Conservation (phyloP, 2,797 vertebrate species). For the Valencia hispanica region DNA sequence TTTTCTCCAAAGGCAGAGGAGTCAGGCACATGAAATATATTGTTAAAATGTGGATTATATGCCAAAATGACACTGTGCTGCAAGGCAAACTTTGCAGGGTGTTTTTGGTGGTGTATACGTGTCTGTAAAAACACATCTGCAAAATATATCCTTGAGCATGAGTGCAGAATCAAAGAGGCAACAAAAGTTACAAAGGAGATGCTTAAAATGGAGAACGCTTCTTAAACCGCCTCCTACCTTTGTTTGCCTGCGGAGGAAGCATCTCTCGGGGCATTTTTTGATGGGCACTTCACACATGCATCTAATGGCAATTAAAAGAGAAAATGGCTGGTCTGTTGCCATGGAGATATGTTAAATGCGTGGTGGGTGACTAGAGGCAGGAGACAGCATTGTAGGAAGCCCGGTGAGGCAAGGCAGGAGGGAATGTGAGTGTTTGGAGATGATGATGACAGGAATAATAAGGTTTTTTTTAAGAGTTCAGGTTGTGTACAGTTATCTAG, state of each 20-base stretch:
- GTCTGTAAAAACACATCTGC: constrained; percentile 30
- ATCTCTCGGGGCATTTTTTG: constrained; percentile 61
- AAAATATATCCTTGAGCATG: constrained; percentile 55
- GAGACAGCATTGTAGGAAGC: constrained; percentile 39
- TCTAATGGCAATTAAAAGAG: constrained; percentile 80
- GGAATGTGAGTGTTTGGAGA: constrained; percentile 18
- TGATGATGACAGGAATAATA: constrained; percentile 53
- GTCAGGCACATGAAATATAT: constrained; percentile 29
- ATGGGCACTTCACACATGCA: constrained; percentile 75
- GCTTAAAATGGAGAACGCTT: constrained; percentile 37
- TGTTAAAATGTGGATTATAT: constrained; percentile 54
- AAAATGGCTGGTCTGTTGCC: constrained; percentile 76
- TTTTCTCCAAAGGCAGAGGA: constrained; percentile 54
- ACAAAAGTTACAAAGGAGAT: constrained; percentile 39
- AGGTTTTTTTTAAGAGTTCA: constrained; percentile 29
- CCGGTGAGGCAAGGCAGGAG: constrained; percentile 16
- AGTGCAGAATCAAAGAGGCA: constrained; percentile 53
- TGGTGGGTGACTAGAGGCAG: constrained; percentile 48
- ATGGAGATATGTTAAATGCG: constrained; percentile 72
- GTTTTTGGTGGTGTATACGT: constrained; percentile 33
- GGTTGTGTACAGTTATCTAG: constrained; percentile 29
- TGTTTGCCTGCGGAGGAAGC: constrained; percentile 46
- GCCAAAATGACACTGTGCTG: constrained; percentile 51
- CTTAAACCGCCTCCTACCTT: constrained; percentile 24
- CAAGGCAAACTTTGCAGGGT: constrained; percentile 53